Base-by-base conservation (phyloP, 2,797 vertebrate genomes). In the Mormyrops attenuatus region DNA sequence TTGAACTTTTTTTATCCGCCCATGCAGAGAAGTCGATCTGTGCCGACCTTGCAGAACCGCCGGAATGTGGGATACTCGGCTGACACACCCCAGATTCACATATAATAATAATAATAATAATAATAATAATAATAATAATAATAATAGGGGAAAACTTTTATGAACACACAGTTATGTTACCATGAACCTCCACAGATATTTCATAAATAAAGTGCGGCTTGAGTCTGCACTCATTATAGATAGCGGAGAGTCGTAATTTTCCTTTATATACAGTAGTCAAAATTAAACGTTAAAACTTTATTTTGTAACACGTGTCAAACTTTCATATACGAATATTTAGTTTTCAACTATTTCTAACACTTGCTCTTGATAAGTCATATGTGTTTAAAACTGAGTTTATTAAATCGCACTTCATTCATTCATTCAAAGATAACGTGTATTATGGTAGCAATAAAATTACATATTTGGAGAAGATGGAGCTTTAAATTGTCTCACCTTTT, bases 401-500 rank as follows among this genome's bases (percentile, higher is more conserved):
- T 47, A 80, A 80, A 80, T 80, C 34, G 17, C 20, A 8, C 20
- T n/a, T 80, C 38, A 41, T 20, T 44, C 7, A 17, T 77, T 77
- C 15, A 38, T 41, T 41, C 20, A 80, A 20, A 20, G 5, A 47
- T 7, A n/a, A 80, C 20, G 15, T 77, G 34, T 20, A 41, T 38
- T 38, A 34, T 6, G 13, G 3, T 9, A 47, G 41, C 38, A 20
- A 41, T 38, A 80, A 80, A 80, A 41, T 82, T 17, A 22, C 8
- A 88, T 38, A 9, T 77, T 34, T 55, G 50, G 34, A 82, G 30
- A n/a, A 80, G 66, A 77, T 34, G 30, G 49, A 20, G 26, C 66
- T 50, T 88, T 88, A 55, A 55, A 55, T 41, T 88, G 17, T 47
- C 34, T 41, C 73, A 80, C 38, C 41, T 80, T 80, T 80, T 80